Percentiles rank a stretch among this genome's conserved stretches.
These are phyloP conservation scores for Oncorhynchus masou DNA, from an alignment of 2,113 vertebrate species.

Conservation along the genomic window DNA sequence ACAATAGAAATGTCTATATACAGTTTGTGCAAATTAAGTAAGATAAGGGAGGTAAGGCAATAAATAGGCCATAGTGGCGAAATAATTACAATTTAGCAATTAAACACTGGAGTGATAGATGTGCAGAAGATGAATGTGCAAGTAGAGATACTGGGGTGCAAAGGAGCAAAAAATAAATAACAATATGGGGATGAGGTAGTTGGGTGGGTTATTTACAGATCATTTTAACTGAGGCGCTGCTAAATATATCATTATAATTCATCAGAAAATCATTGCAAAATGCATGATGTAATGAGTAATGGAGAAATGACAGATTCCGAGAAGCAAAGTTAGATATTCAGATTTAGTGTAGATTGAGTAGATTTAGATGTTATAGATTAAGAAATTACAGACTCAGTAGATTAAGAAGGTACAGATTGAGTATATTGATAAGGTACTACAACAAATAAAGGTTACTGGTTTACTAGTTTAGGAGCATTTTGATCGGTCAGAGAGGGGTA, in stretches of 20 bases:
- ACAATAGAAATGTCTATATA: too few species aligned
- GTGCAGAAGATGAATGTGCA: too few species aligned
- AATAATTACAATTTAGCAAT: too few species aligned
- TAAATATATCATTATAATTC: not conserved
- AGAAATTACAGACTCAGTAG: not conserved
- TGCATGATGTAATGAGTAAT: not conserved
- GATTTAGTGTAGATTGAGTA: not conserved
- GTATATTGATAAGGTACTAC: not conserved
- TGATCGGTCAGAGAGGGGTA: slow-evolving; percentile 9
- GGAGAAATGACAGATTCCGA: not conserved
- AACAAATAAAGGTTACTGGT: too few species aligned
- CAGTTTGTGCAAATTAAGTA: too few species aligned
- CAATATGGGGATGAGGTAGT: too few species aligned
- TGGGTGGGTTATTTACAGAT: not conserved
- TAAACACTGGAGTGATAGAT: too few species aligned
- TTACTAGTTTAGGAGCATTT: not conserved
- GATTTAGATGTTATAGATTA: not conserved
- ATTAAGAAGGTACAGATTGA: not conserved
- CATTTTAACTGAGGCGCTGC: not conserved
- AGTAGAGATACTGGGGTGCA: too few species aligned
- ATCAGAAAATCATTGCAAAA: not conserved
- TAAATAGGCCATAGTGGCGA: too few species aligned
- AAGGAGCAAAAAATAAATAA: too few species aligned
- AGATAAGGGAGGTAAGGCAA: too few species aligned
- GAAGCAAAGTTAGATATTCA: not conserved